These are phyloP conservation scores for Hemicentrotus pulcherrimus DNA, from an alignment of 35 echinoderm and acorn worm genomes.

Conservation along the genomic window DNA sequence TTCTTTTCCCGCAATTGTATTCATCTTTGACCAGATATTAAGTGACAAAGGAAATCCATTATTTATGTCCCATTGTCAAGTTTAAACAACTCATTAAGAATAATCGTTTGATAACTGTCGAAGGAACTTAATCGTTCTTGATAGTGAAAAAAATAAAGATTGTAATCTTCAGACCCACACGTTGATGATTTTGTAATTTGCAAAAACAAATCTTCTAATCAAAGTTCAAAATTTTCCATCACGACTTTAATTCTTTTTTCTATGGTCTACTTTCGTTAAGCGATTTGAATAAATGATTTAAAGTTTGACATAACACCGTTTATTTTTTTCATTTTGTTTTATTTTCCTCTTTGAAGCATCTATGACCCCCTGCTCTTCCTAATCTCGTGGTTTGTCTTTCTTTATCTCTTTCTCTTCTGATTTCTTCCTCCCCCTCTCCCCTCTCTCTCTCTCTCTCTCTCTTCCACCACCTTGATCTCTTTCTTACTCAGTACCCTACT, in stretches of 20 bases:
- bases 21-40: background rate
- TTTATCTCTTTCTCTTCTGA: no score
- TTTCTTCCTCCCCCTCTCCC: background rate
- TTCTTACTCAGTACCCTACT: background rate
- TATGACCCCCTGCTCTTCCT: background rate
- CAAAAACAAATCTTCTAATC: background rate
- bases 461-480: no score
- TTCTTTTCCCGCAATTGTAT: background rate
- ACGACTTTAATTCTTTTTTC: background rate
- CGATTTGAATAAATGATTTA: background rate
- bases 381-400: background rate
- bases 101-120: background rate
- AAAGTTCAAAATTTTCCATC: slow-evolving; percentile 12
- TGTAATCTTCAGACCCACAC: background rate
- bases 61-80: background rate
- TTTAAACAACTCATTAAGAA: background rate
- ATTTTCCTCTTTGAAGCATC: background rate
- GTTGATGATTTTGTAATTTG: background rate
- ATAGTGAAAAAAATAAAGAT: background rate
- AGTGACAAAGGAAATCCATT: background rate
- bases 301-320: background rate
- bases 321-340: background rate
- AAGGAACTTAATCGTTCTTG: background rate
- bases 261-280: background rate
- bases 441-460: background rate